Base-by-base conservation (phyloP, 2,113 vertebrate genomes). In the Collichthys lucidus region DNA sequence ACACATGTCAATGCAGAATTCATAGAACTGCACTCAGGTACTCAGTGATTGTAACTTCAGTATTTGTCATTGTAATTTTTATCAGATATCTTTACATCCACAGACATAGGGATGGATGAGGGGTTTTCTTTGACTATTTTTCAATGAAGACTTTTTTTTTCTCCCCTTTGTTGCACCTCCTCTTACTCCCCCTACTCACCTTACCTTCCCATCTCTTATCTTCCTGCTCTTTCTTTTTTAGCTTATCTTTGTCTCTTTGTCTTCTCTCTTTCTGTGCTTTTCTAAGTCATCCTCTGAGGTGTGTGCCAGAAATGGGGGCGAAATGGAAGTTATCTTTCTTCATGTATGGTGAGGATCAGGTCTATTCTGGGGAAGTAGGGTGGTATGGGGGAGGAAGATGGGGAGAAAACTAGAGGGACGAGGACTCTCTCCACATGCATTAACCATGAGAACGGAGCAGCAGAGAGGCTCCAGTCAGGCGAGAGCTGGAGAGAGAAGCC, bases 341-440 rank as follows among this genome's bases (percentile, higher is more conserved):
- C 57, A 44, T 61, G 52, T 63, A 77, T 62, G 55, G 46, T 63
- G 79, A 73, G 73, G 62, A 78, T 89, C 64, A 31, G 40, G 57
- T 84, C 75, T 89, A 85, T 91, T 88, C 81, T 77, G 14, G 22
- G 75, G 65, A 84, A 60, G 72, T 53, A 77, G 62, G 71, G n/a
- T 69, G 47, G 42, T 19, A 40, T 14, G 62, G 60, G 29, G 66
- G 44, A 44, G 64, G 11, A 7, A 42, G 59, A 47, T 5, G 15
- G 47, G 57, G 59, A 79, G 70, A n/a, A 77, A 70, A 31, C 75
- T 64, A 70, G 47, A 69, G 61, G 78, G 79, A 79, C 11, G 19
- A 70, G 78, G 86, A 74, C 57, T 87, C 84, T 84, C 80, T 66
- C 7, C 68, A 31, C 86, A 90, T 93, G 85, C 74, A 92, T 93